Base-by-base conservation (phyloP, 2,888 invertebrate genomes). In the Stegophylla sp. region DNA sequence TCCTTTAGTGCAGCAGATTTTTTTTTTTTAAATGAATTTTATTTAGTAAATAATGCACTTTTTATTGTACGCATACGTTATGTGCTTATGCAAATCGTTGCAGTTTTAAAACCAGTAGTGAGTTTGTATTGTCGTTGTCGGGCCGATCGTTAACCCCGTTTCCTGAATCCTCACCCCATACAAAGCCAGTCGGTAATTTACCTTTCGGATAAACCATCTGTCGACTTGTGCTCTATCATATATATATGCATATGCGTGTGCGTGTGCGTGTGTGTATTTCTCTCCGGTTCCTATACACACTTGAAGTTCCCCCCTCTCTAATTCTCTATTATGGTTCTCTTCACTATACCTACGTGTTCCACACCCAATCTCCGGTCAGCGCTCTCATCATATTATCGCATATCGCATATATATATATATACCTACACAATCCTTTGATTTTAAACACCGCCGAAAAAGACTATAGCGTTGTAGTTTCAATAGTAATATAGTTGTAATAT, bases 151-250 rank as follows among this genome's bases (percentile, higher is more conserved):
- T 79, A 77, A 79, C 79, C 79, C 71, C 69, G 79, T 71, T 79
- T 69, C 61, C 41, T 23, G 59, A 77, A 69, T 69, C 66, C 69
- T 45, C 71, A 59, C 79, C 79, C 69, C 71, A 77, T 61, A 34
- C 56, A 69, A 69, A 51, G 61, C 56, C 67, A 48, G 77, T 69
- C 77, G 77, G 71, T 69, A 71, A 79, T 79, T 79, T 79, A 79
- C 79, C 79, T 79, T 79, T 79, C 71, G 79, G 79, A 79, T 79
- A 79, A 63, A 71, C 79, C 79, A 79, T 79, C 79, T 79, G 79
- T 79, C 79, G 79, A 79, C 79, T 79, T 61, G 71, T 69, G 69
- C 61, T 48, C 59, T 26, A 61, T 79, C 79, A 41, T 43, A 9
- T 23, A 15, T n/a, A 17, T 7, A 26, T 41, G 15, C 23, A 1